Conservation (phyloP, 2,113 vertebrate genomes). For the Lagenorhynchus albirostris region DNA sequence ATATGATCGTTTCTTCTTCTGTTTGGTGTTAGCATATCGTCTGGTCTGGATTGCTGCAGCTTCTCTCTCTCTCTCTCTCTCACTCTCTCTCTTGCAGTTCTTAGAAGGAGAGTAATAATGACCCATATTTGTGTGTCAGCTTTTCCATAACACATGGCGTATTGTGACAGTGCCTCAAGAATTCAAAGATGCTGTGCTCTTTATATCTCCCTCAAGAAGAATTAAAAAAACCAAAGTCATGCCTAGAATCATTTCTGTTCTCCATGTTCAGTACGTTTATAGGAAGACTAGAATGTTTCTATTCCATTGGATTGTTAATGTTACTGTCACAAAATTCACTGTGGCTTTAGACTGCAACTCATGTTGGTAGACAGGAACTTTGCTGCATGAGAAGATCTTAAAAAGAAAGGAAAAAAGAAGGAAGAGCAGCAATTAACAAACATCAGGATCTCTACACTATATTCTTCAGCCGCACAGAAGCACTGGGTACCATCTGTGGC, state of each 20-base stretch:
- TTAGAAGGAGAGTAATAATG: conserved; percentile 21
- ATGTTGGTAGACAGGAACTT: not conserved
- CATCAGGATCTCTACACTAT: not conserved
- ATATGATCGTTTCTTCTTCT: not conserved
- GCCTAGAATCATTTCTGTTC: not conserved
- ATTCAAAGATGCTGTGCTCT: not conserved
- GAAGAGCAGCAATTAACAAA: not conserved
- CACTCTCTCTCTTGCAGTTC: not conserved
- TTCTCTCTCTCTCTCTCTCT: not conserved
- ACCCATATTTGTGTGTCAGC: not conserved
- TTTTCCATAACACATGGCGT: not conserved
- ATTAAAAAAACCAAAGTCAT: not conserved
- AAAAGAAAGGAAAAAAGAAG: not conserved
- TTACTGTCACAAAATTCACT: not conserved
- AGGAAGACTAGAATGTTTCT: not conserved
- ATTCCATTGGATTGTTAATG: not conserved
- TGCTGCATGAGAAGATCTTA: not conserved
- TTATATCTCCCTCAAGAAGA: conserved; percentile 38
- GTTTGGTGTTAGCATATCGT: not conserved
- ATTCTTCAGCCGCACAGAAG: conserved; percentile 9
- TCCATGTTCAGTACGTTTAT: not conserved
- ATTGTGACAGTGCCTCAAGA: not conserved
- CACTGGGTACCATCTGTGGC: not conserved
- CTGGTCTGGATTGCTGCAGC: not conserved
- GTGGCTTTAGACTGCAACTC: not conserved